phyloP scores from a whole-genome alignment of 1,140 invertebrate species.

The Campodea augens region DNA sequence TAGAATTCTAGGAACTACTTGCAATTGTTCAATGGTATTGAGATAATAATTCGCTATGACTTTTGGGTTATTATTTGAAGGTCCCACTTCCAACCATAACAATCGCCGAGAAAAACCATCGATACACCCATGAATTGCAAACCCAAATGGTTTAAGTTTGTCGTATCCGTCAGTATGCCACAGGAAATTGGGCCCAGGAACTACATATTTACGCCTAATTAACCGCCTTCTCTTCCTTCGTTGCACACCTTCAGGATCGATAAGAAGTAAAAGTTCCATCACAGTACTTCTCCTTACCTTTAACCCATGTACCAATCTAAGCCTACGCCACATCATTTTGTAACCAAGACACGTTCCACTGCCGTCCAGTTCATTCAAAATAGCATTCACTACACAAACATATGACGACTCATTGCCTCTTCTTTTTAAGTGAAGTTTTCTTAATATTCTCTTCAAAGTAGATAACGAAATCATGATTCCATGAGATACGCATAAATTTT shows the following conservation, averaged over 20 bases:
- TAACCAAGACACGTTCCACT: too few relatives aligned
- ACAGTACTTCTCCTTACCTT: too few relatives aligned
- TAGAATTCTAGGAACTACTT: conserved; percentile 11
- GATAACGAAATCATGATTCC: too few relatives aligned
- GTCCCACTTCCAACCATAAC: conserved; percentile 16
- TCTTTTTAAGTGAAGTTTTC: too few relatives aligned
- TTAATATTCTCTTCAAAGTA: too few relatives aligned
- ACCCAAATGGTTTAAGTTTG: conserved; percentile 19
- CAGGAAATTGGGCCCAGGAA: conserved; percentile 16
- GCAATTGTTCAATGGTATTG: conserved; percentile 9
- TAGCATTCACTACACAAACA: too few relatives aligned
- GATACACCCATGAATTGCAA: conserved; percentile 18
- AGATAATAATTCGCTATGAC: conserved; percentile 16
- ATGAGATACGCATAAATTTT: too few relatives aligned
- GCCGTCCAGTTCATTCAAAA: too few relatives aligned
- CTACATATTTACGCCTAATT: conserved; percentile 13
- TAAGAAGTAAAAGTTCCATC: too few relatives aligned
- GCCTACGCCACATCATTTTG: too few relatives aligned
- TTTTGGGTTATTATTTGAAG: conserved; percentile 16
- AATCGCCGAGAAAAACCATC: conserved; percentile 18
- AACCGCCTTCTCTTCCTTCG: conserved; percentile 5
- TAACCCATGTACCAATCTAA: too few relatives aligned
- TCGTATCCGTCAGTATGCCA: conserved; percentile 21
- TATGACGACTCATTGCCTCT: too few relatives aligned
- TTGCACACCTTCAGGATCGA: conserved; percentile 10